phyloP scores from a whole-genome alignment of 2,888 invertebrate species.

The Drosophila tanythrix region DNA sequence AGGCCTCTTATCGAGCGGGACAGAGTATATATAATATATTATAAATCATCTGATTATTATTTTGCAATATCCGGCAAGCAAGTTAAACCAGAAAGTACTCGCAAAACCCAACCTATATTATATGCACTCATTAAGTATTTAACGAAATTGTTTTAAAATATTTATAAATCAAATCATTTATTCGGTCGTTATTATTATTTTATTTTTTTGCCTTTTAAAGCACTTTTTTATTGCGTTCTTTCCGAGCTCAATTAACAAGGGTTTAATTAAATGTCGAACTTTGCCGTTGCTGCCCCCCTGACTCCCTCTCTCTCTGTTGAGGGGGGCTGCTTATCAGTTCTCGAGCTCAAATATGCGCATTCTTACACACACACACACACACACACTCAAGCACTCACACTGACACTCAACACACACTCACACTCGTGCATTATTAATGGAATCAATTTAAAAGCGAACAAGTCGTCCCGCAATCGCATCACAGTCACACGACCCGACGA shows the following conservation, averaged over 20 bases:
- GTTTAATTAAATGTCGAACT: constrained; percentile 52
- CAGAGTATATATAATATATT: not conserved
- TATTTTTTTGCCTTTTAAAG: constrained; percentile 1
- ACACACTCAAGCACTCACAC: not conserved
- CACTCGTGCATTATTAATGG: constrained; percentile 50
- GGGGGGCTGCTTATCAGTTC: constrained; percentile 42
- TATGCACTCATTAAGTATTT: constrained; percentile 4
- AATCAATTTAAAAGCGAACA: constrained; percentile 63
- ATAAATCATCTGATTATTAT: constrained; percentile 35
- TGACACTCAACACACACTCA: constrained; percentile 1
- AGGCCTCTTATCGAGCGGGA: constrained; percentile 25
- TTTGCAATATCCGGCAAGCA: constrained; percentile 68
- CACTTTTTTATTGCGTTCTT: constrained; percentile 32
- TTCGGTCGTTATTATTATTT: not conserved
- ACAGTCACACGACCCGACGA: constrained; percentile 66
- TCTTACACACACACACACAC: constrained; percentile 15
- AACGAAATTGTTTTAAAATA: constrained; percentile 23
- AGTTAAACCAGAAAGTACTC: constrained; percentile 26
- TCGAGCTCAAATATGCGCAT: constrained; percentile 30
- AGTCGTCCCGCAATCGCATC: constrained; percentile 61
- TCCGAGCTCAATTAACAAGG: constrained; percentile 39
- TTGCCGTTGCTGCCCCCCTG: not conserved
- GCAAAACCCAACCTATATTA: not conserved
- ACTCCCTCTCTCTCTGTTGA: not conserved
- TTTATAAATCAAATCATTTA: constrained; percentile 23